Evolutionary conservation across 2,797 vertebrate species (phyloP), one percentile per base, ranked within the genome.

Genomic region (Cuculus canorus): DNA sequence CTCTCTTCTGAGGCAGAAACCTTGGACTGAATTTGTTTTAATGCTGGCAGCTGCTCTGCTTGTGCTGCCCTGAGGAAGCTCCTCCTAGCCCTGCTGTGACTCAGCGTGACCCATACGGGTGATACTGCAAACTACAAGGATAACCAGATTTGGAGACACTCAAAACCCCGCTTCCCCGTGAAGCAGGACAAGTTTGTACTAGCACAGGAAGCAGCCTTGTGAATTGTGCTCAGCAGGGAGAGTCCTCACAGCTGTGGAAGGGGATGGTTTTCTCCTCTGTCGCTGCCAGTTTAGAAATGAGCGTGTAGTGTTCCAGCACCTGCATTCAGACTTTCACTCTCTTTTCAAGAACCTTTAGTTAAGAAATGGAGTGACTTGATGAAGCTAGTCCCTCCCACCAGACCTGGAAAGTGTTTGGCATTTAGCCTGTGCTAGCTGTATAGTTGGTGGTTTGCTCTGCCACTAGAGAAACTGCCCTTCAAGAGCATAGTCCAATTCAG

Each of bases 1-100:
- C 37, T 63, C 66, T 84, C 24, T 90, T 90, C 54, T 76, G 41
- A 52, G 54, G 24, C 47, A 82, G 75, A 57, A 92, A 45, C 68
- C 33, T 66, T 80, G 71, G 45, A 47, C 85, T 63, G 23, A 66
- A 8, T 37, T 77, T 85, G 48, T 24, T 72, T 52, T 43, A 48
- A 7, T 61, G 59, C 52, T 91, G 81, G 47, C 70, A 72, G 63
- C 73, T 92, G 59, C 39, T 88, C 32, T 72, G 54, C 30, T 73
- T 75, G 12, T 63, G 75, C 54, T 65, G 65, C 86, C 39, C 48
- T 13, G 39, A 82, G 76, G 68, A 56, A 47, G 30, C 22, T 86
- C 33, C 17, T 89, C 35, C 52, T 56, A 63, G 57, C 7, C 1
- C 13, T 57, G 37, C 77, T 61, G 59, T 41, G 47, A 47, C 59